These are phyloP conservation scores for Entomobrya proxima DNA, from an alignment of 2,888 invertebrate genomes.

Conservation along the genomic window DNA sequence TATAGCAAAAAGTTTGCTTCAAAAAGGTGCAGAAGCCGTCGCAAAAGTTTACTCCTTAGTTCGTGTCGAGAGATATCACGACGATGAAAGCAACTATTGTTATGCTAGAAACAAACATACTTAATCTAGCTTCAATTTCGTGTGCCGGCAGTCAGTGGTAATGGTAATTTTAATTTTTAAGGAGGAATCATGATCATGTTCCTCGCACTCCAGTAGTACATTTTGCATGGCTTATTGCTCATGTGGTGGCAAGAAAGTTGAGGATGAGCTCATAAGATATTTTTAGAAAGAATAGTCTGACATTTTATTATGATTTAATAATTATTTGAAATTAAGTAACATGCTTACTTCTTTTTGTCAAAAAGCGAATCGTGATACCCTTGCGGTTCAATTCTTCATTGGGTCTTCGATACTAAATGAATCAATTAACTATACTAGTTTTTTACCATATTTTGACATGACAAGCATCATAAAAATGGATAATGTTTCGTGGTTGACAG, in stretches of 20 bases:
- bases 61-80: background rate
- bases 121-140: background rate
- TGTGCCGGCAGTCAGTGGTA: background rate
- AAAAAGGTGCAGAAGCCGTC: background rate
- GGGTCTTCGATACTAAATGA: background rate
- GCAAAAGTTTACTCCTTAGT: background rate
- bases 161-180: no score
- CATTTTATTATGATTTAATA: no score
- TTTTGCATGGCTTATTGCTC: no score
- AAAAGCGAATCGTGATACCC: background rate
- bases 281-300: no score
- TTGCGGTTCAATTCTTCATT: background rate
- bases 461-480: background rate
- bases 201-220: background rate
- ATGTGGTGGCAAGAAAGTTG: no score
- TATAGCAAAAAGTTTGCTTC: background rate
- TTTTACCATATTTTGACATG: background rate
- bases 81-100: conserved; percentile 12
- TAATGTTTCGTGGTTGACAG: background rate
- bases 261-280: no score
- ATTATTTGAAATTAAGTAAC: no score
- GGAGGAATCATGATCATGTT: conserved; percentile 3
- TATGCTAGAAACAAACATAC: background rate
- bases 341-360: no score
- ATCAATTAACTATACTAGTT: background rate